A percentile compares a stretch with the other conserved stretches of the same genome.
Evolutionary conservation across 1,140 invertebrate species (phyloP).

Genomic region (Trachymyrmex septentrionalis): DNA sequence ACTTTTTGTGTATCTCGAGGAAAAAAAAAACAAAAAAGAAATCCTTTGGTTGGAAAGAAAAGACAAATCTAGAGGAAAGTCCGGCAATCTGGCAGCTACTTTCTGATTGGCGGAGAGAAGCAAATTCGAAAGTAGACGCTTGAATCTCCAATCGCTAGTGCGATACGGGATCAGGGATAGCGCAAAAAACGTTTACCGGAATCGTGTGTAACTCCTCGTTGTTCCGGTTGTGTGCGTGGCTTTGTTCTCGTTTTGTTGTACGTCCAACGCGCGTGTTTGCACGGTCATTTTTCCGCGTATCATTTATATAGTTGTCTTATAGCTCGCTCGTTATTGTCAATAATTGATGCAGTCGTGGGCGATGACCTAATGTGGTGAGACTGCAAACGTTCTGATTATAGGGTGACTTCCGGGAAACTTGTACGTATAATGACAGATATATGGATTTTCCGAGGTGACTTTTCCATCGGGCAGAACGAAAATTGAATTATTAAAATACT

Average conservation of each 20-base stretch:
- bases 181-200: slow-evolving; percentile 42
- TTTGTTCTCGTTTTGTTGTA: background rate
- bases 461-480: background rate
- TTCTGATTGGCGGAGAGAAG: no score
- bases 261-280: background rate
- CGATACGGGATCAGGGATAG: no score
- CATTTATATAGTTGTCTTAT: slow-evolving; percentile 49
- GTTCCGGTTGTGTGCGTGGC: background rate
- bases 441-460: background rate
- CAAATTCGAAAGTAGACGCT: no score
- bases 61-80: no score
- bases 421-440: background rate
- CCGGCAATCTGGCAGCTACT: no score
- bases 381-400: slow-evolving; percentile 29
- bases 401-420: slow-evolving; percentile 22
- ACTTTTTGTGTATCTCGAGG: no score
- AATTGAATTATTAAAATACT: background rate
- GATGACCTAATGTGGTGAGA: slow-evolving; percentile 19
- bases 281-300: slow-evolving; percentile 40
- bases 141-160: no score
- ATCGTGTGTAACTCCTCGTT: background rate
- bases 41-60: no score
- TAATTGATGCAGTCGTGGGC: slow-evolving; percentile 47
- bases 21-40: no score
- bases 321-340: slow-evolving; percentile 41